Conservation (phyloP, 2,797 vertebrate species). For the Bucorvus abyssinicus region DNA sequence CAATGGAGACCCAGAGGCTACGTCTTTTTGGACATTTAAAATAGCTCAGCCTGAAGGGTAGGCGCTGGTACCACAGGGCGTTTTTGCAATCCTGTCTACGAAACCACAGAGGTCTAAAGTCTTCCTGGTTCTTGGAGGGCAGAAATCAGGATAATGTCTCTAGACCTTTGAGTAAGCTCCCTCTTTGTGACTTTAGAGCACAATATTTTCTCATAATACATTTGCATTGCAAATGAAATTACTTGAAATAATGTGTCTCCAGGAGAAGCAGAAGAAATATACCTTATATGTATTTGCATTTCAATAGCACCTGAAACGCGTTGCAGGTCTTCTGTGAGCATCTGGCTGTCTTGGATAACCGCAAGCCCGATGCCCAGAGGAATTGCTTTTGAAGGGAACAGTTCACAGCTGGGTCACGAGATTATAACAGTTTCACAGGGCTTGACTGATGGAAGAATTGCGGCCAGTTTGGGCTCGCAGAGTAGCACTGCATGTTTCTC, state of each 20-base stretch:
- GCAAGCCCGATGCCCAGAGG: background rate
- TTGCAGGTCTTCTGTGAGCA: constrained; percentile 24
- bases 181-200: background rate
- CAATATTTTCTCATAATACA: background rate
- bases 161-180: background rate
- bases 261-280: constrained; percentile 11
- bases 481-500: background rate
- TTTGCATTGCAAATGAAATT: constrained; percentile 33
- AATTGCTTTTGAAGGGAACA: constrained; percentile 29
- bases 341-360: constrained; percentile 26
- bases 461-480: background rate
- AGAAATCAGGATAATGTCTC: background rate
- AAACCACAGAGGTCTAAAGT: background rate
- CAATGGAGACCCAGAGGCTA: background rate
- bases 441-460: background rate
- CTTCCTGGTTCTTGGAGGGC: background rate
- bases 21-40: background rate
- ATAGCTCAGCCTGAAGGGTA: background rate
- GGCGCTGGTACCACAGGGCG: background rate
- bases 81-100: background rate
- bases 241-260: constrained; percentile 10
- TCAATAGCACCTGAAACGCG: constrained; percentile 49
- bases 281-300: constrained; percentile 50
- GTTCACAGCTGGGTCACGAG: constrained; percentile 39
- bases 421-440: background rate